Evolutionary conservation across 2,797 vertebrate species (phyloP).

Genomic region (Tragopan temminckii): DNA sequence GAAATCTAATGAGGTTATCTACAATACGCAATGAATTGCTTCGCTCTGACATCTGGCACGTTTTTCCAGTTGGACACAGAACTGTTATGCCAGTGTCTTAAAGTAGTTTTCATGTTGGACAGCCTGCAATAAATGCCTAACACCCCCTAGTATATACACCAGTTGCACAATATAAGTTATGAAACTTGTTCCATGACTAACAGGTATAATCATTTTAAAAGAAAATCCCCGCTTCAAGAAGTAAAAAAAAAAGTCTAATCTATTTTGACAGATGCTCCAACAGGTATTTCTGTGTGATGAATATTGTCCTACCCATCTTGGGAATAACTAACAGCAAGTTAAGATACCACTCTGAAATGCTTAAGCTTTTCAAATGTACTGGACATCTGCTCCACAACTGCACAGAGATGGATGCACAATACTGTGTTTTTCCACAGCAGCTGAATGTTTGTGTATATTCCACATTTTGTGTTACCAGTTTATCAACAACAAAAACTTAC

Average conservation of each 20-base stretch:
- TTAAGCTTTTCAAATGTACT: not conserved
- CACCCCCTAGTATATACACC: accelerated
- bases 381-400: not conserved
- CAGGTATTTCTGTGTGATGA: not conserved
- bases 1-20: not conserved
- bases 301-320: not conserved
- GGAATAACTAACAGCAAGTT: not conserved
- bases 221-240: not conserved
- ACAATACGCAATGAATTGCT: not conserved
- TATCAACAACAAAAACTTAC: not conserved
- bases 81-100: not conserved
- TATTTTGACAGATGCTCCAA: not conserved
- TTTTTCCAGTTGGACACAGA: not conserved
- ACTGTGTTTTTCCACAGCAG: not conserved
- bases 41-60: not conserved
- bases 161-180: not conserved
- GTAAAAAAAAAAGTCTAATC: not conserved
- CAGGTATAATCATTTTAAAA: not conserved
- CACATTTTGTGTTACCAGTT: not conserved
- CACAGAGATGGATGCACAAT: accelerated
- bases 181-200: not conserved
- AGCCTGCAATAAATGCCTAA: not conserved
- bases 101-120: not conserved
- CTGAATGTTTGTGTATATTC: not conserved
- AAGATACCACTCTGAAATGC: not conserved